Evolutionary conservation across 2,888 invertebrate species (phyloP).

Genomic region (Mylabris sibirica): DNA sequence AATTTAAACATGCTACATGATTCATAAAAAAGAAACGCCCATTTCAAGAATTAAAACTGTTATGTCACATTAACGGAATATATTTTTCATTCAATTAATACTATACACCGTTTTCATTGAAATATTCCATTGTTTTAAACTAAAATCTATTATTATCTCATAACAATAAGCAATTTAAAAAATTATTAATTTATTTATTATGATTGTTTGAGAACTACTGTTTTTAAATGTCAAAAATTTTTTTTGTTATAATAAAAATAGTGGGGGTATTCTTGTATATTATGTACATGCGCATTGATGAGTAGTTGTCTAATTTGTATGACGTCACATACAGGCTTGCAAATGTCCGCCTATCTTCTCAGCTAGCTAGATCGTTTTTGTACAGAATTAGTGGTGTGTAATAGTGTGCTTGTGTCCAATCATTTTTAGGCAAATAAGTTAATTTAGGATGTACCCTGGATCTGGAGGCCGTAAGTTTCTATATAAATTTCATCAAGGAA

Average conservation of each 20-base stretch:
- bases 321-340: slow-evolving; percentile 58
- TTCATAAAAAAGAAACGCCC: too few species aligned
- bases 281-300: neutral
- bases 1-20: too few species aligned
- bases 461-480: slow-evolving; percentile 59
- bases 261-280: neutral
- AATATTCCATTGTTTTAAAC: too few species aligned
- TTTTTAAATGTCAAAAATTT: neutral
- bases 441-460: slow-evolving; percentile 56
- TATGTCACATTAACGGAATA: too few species aligned
- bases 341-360: slow-evolving; percentile 61
- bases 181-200: too few species aligned
- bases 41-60: too few species aligned
- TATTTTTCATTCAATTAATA: too few species aligned
- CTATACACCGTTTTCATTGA: too few species aligned
- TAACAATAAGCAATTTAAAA: too few species aligned
- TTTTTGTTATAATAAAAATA: neutral
- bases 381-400: slow-evolving; percentile 56
- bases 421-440: slow-evolving; percentile 48
- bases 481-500: slow-evolving; percentile 10
- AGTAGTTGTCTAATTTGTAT: slow-evolving; percentile 28
- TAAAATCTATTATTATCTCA: too few species aligned
- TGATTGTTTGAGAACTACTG: neutral
- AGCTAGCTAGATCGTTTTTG: slow-evolving; percentile 55
- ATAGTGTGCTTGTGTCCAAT: slow-evolving; percentile 57